phyloP scores from a whole-genome alignment of 2,113 vertebrate species.

The Solea senegalensis region DNA sequence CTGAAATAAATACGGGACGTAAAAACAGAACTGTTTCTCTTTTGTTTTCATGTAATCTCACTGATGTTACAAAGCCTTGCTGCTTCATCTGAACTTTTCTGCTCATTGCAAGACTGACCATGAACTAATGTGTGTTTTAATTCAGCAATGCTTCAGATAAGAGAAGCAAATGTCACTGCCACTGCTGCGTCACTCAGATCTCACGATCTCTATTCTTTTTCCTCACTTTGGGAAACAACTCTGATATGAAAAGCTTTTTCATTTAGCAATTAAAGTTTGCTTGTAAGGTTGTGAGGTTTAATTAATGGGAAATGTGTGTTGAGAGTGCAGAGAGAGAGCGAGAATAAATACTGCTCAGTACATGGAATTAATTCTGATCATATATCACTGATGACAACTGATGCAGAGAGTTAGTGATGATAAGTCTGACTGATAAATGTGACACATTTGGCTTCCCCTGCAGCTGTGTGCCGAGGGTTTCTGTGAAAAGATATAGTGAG shows the following conservation, averaged over 20 bases:
- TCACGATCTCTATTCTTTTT: background rate
- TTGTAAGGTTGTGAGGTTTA: slow-evolving; percentile 60
- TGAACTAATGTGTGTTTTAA: background rate
- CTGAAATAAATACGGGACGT: too few species aligned
- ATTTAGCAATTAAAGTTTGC: slow-evolving; percentile 22
- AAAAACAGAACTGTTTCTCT: too few species aligned
- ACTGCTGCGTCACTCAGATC: background rate
- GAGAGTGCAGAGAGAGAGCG: slow-evolving; percentile 8
- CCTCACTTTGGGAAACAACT: background rate
- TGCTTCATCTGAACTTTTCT: too few species aligned
- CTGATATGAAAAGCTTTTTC: too few species aligned
- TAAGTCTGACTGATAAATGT: background rate
- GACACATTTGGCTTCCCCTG: background rate
- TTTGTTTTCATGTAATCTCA: too few species aligned
- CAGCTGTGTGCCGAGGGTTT: background rate
- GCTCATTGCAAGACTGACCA: too few species aligned
- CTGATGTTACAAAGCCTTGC: too few species aligned
- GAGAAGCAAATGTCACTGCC: background rate
- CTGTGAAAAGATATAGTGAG: background rate
- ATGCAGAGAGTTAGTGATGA: slow-evolving; percentile 17
- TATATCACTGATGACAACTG: slow-evolving; percentile 37
- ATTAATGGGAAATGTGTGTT: slow-evolving; percentile 53
- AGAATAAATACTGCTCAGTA: slow-evolving; percentile 25
- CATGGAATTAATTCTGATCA: slow-evolving; percentile 49
- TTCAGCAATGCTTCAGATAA: background rate